Conservation (phyloP, 2,113 vertebrate species). For the Pica pica region DNA sequence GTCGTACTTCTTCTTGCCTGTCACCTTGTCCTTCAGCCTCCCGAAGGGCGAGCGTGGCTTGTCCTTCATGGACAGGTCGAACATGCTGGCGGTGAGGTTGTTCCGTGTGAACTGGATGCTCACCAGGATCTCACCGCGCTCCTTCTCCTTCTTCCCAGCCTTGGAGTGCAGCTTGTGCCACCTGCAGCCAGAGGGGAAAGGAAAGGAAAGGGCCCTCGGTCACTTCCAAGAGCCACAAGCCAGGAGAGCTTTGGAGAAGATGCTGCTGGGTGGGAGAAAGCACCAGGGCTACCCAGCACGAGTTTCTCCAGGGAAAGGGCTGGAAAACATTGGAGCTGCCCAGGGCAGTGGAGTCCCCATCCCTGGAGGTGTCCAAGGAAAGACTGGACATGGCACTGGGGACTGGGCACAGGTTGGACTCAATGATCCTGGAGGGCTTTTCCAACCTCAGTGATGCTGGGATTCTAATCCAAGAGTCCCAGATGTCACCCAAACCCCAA, state of each 20-base stretch:
- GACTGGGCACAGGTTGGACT: rapidly evolving
- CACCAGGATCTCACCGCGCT: slow-evolving; percentile 90
- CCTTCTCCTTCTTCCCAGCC: slow-evolving; percentile 93
- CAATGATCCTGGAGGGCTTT: rapidly evolving
- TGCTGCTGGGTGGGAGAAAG: not conserved
- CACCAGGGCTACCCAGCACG: rapidly evolving
- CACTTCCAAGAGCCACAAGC: not conserved
- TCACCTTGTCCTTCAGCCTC: slow-evolving; percentile 91
- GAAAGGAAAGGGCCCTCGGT: not conserved
- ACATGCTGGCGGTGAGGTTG: slow-evolving; percentile 96
- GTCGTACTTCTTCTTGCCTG: slow-evolving; percentile 79
- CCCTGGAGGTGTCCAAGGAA: not conserved
- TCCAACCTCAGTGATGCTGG: not conserved
- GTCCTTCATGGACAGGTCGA: slow-evolving; percentile 92
- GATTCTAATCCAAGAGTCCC: not conserved
- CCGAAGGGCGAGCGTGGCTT: slow-evolving; percentile 86
- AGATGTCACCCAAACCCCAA: not conserved
- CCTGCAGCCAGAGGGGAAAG: slow-evolving; percentile 59
- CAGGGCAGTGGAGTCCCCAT: not conserved
- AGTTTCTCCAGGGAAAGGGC: not conserved
- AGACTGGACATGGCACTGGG: not conserved
- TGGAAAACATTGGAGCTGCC: not conserved
- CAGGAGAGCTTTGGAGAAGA: not conserved
- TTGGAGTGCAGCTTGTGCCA: slow-evolving; percentile 95
- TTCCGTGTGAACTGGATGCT: slow-evolving; percentile 88